Percentiles rank a stretch among this genome's conserved stretches.
These are phyloP conservation scores for Ophion obscuratus DNA, from an alignment of 2,888 invertebrate species.

Conservation along the genomic window DNA sequence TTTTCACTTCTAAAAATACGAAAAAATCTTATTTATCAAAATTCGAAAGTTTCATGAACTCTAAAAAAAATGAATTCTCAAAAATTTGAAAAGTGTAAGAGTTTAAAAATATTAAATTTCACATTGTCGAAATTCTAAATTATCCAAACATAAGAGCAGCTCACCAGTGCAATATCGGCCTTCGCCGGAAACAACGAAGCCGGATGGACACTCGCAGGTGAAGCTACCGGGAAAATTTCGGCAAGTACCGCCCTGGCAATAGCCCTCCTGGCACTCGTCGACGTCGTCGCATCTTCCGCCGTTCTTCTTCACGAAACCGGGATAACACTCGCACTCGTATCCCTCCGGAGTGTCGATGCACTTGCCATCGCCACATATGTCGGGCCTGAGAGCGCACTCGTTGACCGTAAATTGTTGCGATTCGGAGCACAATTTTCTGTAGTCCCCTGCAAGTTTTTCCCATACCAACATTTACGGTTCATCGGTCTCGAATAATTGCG, in stretches of 20 bases:
- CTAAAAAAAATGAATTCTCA: too few relatives aligned
- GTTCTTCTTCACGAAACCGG: slow-evolving; percentile 86
- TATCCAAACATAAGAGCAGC: background rate
- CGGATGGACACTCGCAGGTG: slow-evolving; percentile 90
- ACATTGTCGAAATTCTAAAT: background rate
- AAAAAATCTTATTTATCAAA: too few relatives aligned
- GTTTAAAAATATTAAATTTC: too few relatives aligned
- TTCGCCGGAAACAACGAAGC: slow-evolving; percentile 93
- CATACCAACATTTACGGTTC: slow-evolving; percentile 22
- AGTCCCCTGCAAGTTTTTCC: slow-evolving; percentile 85
- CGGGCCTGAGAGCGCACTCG: slow-evolving; percentile 91
- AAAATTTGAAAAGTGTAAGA: too few relatives aligned
- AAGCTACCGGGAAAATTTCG: slow-evolving; percentile 91
- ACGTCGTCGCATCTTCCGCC: slow-evolving; percentile 87
- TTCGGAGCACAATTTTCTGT: slow-evolving; percentile 86
- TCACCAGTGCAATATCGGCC: slow-evolving; percentile 90
- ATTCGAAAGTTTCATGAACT: too few relatives aligned
- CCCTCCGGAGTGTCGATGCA: slow-evolving; percentile 91
- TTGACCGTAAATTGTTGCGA: slow-evolving; percentile 84
- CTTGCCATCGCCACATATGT: slow-evolving; percentile 90
- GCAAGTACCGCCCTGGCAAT: slow-evolving; percentile 91
- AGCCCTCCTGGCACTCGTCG: slow-evolving; percentile 92
- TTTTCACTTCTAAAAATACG: too few relatives aligned
- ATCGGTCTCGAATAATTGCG: slow-evolving; percentile 39
- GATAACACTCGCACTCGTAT: slow-evolving; percentile 91